These are phyloP conservation scores for Bradysia coprophila DNA, from an alignment of 1,140 invertebrate genomes.

Conservation along the genomic window DNA sequence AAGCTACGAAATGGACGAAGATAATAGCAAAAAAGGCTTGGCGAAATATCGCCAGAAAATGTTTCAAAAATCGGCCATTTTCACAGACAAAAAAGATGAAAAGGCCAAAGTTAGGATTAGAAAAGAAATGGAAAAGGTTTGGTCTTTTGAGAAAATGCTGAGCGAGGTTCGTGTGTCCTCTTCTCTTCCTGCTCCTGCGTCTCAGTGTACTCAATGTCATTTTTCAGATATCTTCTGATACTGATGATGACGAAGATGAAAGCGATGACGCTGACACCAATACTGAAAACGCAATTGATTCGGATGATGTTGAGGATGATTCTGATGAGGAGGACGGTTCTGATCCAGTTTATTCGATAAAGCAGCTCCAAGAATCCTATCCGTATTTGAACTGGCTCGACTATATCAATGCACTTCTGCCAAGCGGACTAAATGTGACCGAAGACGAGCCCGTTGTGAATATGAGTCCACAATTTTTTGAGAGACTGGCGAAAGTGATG, in stretches of 20 bases:
- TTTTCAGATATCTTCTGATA: no score
- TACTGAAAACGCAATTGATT: not conserved
- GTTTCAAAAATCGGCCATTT: not conserved
- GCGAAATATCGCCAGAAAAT: not conserved
- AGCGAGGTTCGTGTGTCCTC: no score
- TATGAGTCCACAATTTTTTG: not conserved
- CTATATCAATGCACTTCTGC: slow-evolving; percentile 54
- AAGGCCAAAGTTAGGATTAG: no score
- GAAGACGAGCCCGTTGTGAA: slow-evolving; percentile 46
- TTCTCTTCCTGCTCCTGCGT: no score
- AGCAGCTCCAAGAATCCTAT: slow-evolving; percentile 45
- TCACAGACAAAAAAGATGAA: not conserved
- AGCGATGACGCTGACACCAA: not conserved
- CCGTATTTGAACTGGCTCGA: slow-evolving; percentile 27
- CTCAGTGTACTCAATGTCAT: no score
- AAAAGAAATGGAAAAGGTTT: no score
- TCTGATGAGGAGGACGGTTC: not conserved
- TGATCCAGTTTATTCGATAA: slow-evolving; percentile 27
- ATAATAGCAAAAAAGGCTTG: not conserved
- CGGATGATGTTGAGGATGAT: not conserved
- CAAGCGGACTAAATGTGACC: slow-evolving; percentile 31
- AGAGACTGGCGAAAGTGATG: not conserved
- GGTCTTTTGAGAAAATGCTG: no score
- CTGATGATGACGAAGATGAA: not conserved
- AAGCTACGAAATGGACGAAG: not conserved